Conservation (phyloP, 1,140 invertebrate species). For the Vollenhovia emeryi region DNA sequence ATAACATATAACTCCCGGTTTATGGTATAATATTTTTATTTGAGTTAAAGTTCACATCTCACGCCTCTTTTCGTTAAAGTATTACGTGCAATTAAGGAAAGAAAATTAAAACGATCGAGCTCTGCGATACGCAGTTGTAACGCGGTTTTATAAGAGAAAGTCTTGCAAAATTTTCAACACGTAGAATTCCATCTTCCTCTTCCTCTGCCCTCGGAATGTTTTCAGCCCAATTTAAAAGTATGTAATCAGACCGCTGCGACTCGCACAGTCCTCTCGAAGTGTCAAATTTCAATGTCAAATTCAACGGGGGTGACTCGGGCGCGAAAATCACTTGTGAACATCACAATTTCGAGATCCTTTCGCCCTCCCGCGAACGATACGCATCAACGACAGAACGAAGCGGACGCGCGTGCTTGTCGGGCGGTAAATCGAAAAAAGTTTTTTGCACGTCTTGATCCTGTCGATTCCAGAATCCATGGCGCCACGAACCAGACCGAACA, state of each 20-base stretch:
- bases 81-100: background rate
- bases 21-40: background rate
- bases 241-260: background rate
- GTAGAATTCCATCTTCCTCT: background rate
- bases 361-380: background rate
- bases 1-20: background rate
- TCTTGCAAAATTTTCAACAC: background rate
- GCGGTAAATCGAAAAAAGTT: slow-evolving; percentile 68
- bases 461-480: slow-evolving; percentile 66
- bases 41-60: background rate
- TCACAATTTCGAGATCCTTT: background rate
- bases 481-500: slow-evolving; percentile 62
- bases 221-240: background rate
- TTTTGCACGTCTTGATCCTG: slow-evolving; percentile 46
- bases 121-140: background rate
- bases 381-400: slow-evolving; percentile 16
- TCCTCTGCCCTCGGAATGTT: background rate
- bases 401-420: slow-evolving; percentile 10
- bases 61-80: background rate
- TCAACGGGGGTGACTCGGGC: background rate
- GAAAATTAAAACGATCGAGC: background rate
- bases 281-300: background rate
- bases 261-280: background rate
- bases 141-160: background rate
- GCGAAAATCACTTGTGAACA: slow-evolving; percentile 24